Conservation (phyloP, 2,113 vertebrate species). For the Eublepharis macularius region DNA sequence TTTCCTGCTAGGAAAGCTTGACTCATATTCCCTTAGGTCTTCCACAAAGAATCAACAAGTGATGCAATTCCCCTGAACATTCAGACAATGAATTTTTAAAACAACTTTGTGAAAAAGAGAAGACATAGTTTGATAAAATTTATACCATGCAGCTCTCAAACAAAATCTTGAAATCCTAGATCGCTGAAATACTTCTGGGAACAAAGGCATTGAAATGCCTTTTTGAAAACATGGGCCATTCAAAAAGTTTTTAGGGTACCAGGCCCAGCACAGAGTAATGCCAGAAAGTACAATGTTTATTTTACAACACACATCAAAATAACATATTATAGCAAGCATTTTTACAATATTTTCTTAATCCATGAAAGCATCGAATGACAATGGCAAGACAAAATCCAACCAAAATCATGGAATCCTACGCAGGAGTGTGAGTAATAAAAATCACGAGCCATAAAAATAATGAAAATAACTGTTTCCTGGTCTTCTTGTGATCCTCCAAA, state of each 20-base stretch:
- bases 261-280: neutral
- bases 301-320: neutral
- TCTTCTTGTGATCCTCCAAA: no score
- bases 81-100: neutral
- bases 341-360: neutral
- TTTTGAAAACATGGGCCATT: neutral
- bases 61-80: neutral
- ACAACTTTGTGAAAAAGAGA: neutral
- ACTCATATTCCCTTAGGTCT: neutral
- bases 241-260: accelerated
- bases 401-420: no score
- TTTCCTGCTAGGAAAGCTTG: neutral
- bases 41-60: constrained; percentile 4
- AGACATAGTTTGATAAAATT: accelerated
- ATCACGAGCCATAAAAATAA: no score
- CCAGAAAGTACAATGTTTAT: neutral
- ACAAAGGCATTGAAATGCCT: neutral
- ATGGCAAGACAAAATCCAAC: neutral
- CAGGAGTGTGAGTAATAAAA: no score
- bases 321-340: neutral
- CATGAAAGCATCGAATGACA: neutral
- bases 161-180: neutral
- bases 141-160: neutral
- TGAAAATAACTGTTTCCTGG: no score
- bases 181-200: neutral